Conservation (phyloP, 2,113 vertebrate species). For the Xiphophorus hellerii region DNA sequence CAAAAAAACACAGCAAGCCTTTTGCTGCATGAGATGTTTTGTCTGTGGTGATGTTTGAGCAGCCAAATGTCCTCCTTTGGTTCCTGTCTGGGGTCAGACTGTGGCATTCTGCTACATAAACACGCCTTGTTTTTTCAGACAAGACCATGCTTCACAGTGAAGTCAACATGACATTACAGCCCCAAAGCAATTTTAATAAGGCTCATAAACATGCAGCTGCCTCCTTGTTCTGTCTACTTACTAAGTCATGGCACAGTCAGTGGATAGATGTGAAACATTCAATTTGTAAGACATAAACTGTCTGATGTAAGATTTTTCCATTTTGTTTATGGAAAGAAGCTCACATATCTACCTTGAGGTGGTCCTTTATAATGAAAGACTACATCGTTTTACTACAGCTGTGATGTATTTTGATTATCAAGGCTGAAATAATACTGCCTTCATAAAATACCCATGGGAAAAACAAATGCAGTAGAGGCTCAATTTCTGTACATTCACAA, state of each 20-base stretch:
- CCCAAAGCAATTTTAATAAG: slow-evolving; percentile 43
- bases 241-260: slow-evolving; percentile 1
- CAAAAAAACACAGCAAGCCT: slow-evolving; percentile 26
- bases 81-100: slow-evolving; percentile 69
- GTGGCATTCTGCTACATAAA: slow-evolving; percentile 56
- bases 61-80: slow-evolving; percentile 53
- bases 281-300: background rate
- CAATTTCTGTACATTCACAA: background rate
- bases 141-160: slow-evolving; percentile 39
- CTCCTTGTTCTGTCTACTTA: slow-evolving; percentile 25
- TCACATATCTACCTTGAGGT: background rate
- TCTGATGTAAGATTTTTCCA: background rate
- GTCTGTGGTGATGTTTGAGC: slow-evolving; percentile 53
- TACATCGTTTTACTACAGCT: background rate
- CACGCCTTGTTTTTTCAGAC: slow-evolving; percentile 48
- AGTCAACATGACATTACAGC: slow-evolving; percentile 46
- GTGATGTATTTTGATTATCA: background rate
- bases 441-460: background rate
- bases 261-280: background rate
- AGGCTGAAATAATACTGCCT: background rate
- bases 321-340: background rate
- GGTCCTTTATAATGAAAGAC: background rate
- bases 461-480: background rate
- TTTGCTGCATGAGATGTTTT: slow-evolving; percentile 58
- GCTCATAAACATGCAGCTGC: slow-evolving; percentile 38